A percentile compares a stretch with the other conserved stretches of the same genome.
Conservation (phyloP, 2,113 vertebrate species). For the Canis aureus region DNA sequence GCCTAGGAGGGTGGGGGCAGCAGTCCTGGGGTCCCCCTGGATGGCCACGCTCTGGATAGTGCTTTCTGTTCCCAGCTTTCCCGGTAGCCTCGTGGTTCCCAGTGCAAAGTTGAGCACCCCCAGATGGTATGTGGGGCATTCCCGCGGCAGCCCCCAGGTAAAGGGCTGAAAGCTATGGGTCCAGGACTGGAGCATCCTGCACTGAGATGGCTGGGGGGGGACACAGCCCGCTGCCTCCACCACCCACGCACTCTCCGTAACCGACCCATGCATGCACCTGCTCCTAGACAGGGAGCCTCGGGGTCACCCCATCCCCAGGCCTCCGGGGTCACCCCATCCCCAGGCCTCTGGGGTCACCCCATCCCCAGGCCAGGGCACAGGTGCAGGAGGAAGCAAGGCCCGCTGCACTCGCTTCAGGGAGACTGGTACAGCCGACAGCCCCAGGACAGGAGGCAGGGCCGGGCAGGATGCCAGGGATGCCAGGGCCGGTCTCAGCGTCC, state of each 20-base stretch:
- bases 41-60: fast-evolving
- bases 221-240: not conserved
- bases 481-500: not conserved
- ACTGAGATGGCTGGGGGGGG: not conserved
- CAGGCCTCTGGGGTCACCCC: not conserved
- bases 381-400: not conserved
- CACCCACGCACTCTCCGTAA: not conserved
- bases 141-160: not conserved
- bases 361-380: not conserved
- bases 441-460: not conserved
- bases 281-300: not conserved
- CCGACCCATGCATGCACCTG: not conserved
- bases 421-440: not conserved
- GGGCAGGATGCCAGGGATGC: fast-evolving
- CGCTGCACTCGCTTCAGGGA: not conserved
- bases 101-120: not conserved
- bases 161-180: not conserved
- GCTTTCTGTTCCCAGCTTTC: not conserved
- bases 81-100: not conserved
- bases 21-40: not conserved
- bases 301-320: not conserved
- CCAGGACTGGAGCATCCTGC: not conserved
- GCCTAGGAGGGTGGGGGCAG: not conserved
- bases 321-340: not conserved
- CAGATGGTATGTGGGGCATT: not conserved